Evolutionary conservation across 1,140 invertebrate genomes (phyloP).

Genomic region (Hylaeus anthracinus): DNA sequence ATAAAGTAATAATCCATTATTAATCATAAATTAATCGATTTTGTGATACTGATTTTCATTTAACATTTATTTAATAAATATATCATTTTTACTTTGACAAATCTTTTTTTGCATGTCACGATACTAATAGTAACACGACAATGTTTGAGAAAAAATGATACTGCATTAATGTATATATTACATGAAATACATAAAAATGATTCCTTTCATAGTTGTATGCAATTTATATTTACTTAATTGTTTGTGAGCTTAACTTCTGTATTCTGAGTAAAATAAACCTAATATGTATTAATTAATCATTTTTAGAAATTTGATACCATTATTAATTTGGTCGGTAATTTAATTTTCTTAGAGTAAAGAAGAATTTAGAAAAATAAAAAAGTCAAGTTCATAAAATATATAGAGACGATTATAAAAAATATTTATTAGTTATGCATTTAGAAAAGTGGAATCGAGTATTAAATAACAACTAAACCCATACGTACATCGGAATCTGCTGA

Average conservation of each 20-base stretch:
- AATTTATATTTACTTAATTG: conserved; percentile 1
- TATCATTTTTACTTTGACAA: conserved; percentile 16
- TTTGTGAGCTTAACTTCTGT: background rate
- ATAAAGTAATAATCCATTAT: conserved; percentile 37
- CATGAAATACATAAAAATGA: background rate
- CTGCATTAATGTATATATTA: background rate
- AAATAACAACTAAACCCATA: background rate
- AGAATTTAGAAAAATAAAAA: no score
- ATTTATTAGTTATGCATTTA: background rate
- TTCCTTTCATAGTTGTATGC: background rate
- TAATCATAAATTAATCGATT: conserved; percentile 28
- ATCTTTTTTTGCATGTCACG: background rate
- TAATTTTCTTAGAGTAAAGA: no score
- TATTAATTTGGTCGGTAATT: background rate
- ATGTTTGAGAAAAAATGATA: background rate
- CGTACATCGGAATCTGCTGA: conserved; percentile 13
- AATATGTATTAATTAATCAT: background rate
- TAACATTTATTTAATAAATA: conserved; percentile 1
- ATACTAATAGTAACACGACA: background rate
- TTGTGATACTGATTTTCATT: conserved; percentile 20
- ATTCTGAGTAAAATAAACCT: conserved; percentile 3
- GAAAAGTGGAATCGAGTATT: background rate
- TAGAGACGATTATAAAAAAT: no score
- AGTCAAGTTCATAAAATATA: background rate
- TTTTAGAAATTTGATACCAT: background rate